Base-by-base conservation (phyloP, 2,113 vertebrate species). In the Sinocyclocheilus maitianheensis region DNA sequence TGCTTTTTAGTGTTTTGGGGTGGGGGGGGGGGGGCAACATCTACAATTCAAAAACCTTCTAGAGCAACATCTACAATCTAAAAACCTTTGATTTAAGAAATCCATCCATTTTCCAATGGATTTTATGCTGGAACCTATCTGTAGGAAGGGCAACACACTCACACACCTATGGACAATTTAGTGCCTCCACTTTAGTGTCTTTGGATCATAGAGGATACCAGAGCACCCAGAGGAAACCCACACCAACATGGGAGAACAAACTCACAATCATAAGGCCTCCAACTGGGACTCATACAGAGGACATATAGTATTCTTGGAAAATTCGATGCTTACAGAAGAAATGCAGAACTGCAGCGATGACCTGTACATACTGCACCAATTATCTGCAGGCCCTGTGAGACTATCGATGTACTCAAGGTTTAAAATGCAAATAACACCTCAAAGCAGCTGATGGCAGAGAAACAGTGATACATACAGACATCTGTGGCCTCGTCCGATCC, bases 401-500 rank as follows among this genome's bases (percentile, higher is more conserved):
- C 16, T 71, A 20, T 71, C 7, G 37, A 1, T 18, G 7, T 10
- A 37, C 67, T 20, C 3, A 20, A 71, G 67, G 67, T 71, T 18
- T 71, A 37, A 71, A 34, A 71, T 37, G 67, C 34, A 6, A 37
- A 71, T 37, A 2, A 69, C 37, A 1, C 30, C 18, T 20, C 13
- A 26, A 13, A 26, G 12, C 24, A 67, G 63, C 63, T 16, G 65
- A 30, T 34, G 26, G 13, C 30, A 71, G 8, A 75, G 43, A 77
- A 77, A 48, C 43, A 53, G 46, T 16, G 22, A 16, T 78, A 97
- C 98, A 92, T 94, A 99, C 98, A 99, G 90, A 99, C 97, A 83
- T 99, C 97, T 0, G 96, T 96, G 34, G 96, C 95, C 92, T 99
- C 98, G 0, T 99, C 98, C 0, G 98, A 99, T 85, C 98, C 97